A percentile compares a stretch with the other conserved stretches of the same genome.
These are phyloP conservation scores for Strongylocentrotus purpuratus DNA, from an alignment of 35 echinoderm and acorn worm species.

Conservation along the genomic window DNA sequence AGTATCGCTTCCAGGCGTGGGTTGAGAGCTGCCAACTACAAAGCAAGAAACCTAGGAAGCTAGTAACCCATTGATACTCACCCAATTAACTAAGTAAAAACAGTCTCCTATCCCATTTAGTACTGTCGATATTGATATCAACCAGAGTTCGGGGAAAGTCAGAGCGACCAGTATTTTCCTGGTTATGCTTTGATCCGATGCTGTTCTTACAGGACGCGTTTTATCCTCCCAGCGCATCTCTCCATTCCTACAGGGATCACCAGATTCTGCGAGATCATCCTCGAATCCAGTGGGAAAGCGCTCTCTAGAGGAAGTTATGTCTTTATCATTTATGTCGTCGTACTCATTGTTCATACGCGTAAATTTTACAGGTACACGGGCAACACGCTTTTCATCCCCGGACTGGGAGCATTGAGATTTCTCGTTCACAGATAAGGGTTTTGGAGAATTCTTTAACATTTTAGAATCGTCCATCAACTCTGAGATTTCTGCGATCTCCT, in stretches of 20 bases:
- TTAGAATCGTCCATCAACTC: background rate
- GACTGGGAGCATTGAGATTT: background rate
- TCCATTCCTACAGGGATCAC: background rate
- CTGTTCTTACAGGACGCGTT: background rate
- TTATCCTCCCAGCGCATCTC: background rate
- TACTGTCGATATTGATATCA: background rate
- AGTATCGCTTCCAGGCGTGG: no score
- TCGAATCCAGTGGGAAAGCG: background rate
- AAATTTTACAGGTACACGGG: background rate
- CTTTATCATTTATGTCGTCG: background rate
- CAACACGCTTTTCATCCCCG: background rate
- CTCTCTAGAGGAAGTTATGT: background rate
- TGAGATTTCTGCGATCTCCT: background rate
- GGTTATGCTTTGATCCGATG: background rate
- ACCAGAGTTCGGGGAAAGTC: background rate
- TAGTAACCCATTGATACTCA: background rate
- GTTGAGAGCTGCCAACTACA: no score
- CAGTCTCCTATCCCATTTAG: background rate
- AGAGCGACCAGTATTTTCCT: background rate
- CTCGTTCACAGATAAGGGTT: background rate
- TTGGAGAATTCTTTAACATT: background rate
- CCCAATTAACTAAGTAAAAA: constrained; percentile 20
- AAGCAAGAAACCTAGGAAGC: no score
- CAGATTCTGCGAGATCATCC: background rate
- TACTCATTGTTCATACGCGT: background rate